Base-by-base conservation (phyloP, 2,113 vertebrate genomes). In the Fulica atra region DNA sequence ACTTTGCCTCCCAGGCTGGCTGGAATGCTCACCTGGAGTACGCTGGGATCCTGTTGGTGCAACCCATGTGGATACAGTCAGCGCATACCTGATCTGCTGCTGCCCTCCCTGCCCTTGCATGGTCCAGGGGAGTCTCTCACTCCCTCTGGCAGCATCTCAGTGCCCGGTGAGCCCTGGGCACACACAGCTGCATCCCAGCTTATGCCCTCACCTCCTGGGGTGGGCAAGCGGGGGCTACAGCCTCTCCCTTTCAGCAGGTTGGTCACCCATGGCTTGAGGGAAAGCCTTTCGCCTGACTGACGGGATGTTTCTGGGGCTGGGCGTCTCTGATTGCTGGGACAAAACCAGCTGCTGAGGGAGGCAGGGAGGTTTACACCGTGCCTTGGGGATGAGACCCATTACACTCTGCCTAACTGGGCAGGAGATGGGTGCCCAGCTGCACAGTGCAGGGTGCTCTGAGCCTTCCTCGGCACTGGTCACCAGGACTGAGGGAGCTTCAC, bases 211-310 rank as follows among this genome's bases (percentile, higher is more conserved):
- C 10, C 13, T 53, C 25, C 54, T 33, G 2, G 2, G 21, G 20
- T 26, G 15, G 11, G 42, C 54, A 36, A 69, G 48, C 0, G 0
- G 14, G 14, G 40, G 38, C 44, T 48, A 20, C 35, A 78, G 1
- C n/a, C 63, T 86, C 38, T 54, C 20, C 21, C 31, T 63, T 42
- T 70, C 25, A 64, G 33, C 18, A 57, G 33, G 31, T 50, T 64
- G 31, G 35, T 21, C 1, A 1, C 57, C 12, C 36, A 23, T 0
- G 3, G 56, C 21, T 59, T 1, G 0, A 40, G 33, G 44, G 38
- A 38, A 36, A 64, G 57, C 57, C 77, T 74, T 63, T 35, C 28
- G 21, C 24, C 4, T 6, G 28, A 33, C 26, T 46, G 33, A 64
- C 31, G 33, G 50, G 77, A n/a, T 0, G 0, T 69, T 68, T 50